Evolutionary conservation across 1,140 invertebrate species (phyloP).

Genomic region (Diabrotica virgifera): DNA sequence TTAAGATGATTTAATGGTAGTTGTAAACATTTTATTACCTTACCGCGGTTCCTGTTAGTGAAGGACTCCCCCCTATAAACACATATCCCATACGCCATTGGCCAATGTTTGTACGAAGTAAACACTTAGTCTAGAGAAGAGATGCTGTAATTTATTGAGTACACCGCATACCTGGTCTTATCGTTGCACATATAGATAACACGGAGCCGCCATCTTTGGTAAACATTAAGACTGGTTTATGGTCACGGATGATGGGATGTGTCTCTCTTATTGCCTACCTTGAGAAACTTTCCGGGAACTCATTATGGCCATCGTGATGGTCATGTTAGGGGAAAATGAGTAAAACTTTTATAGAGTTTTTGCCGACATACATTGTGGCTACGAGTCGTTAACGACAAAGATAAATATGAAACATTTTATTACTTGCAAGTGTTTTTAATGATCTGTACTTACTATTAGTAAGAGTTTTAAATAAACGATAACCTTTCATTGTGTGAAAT

Average conservation of each 20-base stretch:
- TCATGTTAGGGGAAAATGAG: not conserved
- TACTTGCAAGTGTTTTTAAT: no score
- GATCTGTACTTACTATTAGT: no score
- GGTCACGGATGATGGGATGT: slow-evolving; percentile 34
- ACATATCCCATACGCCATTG: not conserved
- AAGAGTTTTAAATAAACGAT: no score
- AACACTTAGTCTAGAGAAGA: slow-evolving; percentile 30
- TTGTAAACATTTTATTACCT: no score
- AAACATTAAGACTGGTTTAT: slow-evolving; percentile 42
- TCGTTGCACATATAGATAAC: slow-evolving; percentile 38
- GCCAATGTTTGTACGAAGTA: slow-evolving; percentile 20
- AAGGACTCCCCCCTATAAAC: not conserved
- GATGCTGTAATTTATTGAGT: slow-evolving; percentile 43
- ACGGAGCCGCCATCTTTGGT: slow-evolving; percentile 39
- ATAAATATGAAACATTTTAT: not conserved
- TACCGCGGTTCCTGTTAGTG: not conserved
- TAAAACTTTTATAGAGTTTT: not conserved
- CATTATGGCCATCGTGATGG: slow-evolving; percentile 22
- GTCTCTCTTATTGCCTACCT: slow-evolving; percentile 25
- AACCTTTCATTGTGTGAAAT: no score
- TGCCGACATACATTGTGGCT: not conserved
- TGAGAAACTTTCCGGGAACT: slow-evolving; percentile 39
- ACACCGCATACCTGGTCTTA: slow-evolving; percentile 41
- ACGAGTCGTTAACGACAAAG: not conserved
- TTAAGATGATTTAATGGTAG: no score